Percentiles rank a stretch among this genome's conserved stretches.
Conservation (phyloP, 1,140 invertebrate genomes). For the Drosophila pallidifrons region DNA sequence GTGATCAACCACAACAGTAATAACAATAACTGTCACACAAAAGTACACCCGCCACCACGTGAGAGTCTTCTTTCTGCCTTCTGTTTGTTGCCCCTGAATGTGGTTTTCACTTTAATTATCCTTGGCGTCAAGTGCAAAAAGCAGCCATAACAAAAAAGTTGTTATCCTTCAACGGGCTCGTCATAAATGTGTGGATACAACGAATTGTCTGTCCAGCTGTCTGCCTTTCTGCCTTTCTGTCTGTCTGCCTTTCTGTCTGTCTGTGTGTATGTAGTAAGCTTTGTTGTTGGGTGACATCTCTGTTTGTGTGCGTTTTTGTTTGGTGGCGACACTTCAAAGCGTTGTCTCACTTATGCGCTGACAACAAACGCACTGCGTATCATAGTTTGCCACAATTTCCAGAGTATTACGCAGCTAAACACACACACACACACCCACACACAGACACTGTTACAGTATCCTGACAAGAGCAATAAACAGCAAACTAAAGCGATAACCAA, state of each 20-base stretch:
- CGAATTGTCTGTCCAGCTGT: constrained; percentile 23
- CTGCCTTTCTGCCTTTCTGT: constrained; percentile 28
- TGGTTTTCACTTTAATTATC: constrained; percentile 75
- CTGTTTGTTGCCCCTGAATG: constrained; percentile 45
- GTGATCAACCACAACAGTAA: constrained; percentile 25
- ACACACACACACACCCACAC: neutral
- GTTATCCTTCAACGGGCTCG: constrained; percentile 35
- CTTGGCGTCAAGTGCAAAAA: constrained; percentile 72
- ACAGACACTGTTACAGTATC: constrained; percentile 11
- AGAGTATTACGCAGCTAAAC: neutral
- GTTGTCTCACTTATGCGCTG: constrained; percentile 5
- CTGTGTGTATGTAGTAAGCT: constrained; percentile 1
- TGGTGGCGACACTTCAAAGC: constrained; percentile 26
- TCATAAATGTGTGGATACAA: constrained; percentile 46
- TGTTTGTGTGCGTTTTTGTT: constrained; percentile 18
- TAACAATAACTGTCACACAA: constrained; percentile 33
- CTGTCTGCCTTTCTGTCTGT: constrained; percentile 17
- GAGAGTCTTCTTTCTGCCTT: constrained; percentile 16
- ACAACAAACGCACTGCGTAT: constrained; percentile 26
- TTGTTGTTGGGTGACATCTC: constrained; percentile 21
- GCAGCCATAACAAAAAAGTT: constrained; percentile 50
- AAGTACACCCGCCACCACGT: constrained; percentile 19
- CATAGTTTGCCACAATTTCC: constrained; percentile 24
- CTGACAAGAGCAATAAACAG: constrained; percentile 27
- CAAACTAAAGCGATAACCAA: constrained; percentile 38